Evolutionary conservation across 2,888 invertebrate genomes (phyloP).

Genomic region (Nycteola revayana): DNA sequence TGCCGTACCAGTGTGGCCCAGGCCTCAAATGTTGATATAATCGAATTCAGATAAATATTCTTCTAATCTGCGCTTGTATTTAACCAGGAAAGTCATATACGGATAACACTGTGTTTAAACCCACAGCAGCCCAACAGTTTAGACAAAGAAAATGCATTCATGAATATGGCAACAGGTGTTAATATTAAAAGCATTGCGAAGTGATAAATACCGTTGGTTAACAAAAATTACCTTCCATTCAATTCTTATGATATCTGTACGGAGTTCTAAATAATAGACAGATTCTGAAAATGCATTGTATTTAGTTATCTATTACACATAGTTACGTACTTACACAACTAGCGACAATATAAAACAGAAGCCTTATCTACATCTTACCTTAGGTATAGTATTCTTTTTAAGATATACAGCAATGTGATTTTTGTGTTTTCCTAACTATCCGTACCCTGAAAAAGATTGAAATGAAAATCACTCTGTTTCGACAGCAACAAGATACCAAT

Average conservation of each 20-base stretch:
- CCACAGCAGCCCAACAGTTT: too few species aligned
- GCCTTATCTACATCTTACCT: conserved; percentile 57
- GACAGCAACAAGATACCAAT: too few species aligned
- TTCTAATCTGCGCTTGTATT: too few species aligned
- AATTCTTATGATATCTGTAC: conserved; percentile 3
- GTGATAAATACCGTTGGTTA: conserved; percentile 8
- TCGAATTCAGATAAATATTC: too few species aligned
- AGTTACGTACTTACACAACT: conserved; percentile 3
- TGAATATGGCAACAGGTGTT: too few species aligned
- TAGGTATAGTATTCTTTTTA: conserved; percentile 45
- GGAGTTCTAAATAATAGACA: conserved; percentile 41
- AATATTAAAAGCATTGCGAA: not conserved
- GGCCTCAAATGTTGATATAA: too few species aligned
- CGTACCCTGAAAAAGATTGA: conserved; percentile 63
- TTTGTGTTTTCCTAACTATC: conserved; percentile 72
- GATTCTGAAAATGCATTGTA: conserved; percentile 40
- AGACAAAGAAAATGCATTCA: too few species aligned
- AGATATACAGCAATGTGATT: conserved; percentile 72
- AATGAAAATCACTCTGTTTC: too few species aligned
- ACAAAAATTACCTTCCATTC: conserved; percentile 8
- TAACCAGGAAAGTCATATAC: too few species aligned
- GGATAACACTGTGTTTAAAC: too few species aligned
- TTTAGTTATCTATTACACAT: conserved; percentile 29
- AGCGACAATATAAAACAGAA: conserved; percentile 57
- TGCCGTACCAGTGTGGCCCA: too few species aligned